These are phyloP conservation scores for Bos javanicus DNA, from an alignment of 2,113 vertebrate genomes.

Conservation along the genomic window DNA sequence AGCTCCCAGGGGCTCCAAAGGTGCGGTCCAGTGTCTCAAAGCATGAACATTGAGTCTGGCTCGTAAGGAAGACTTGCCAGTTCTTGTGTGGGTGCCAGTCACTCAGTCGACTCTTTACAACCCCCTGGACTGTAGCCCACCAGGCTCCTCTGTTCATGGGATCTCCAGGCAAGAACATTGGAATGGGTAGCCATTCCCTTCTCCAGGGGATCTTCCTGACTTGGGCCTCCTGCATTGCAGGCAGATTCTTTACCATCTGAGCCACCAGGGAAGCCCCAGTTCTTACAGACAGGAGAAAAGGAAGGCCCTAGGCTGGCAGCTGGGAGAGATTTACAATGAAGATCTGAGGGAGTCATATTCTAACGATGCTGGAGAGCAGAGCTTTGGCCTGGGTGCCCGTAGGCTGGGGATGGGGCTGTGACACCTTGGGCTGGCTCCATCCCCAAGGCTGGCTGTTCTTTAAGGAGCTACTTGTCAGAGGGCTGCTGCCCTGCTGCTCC, in stretches of 20 bases:
- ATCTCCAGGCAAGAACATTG: neutral
- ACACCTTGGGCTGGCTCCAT: neutral
- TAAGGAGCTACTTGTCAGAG: neutral
- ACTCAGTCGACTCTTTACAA: neutral
- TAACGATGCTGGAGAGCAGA: neutral
- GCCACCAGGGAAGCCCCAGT: neutral
- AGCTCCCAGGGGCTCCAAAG: too few relatives aligned
- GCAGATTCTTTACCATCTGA: neutral
- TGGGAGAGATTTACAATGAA: neutral
- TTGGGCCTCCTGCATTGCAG: neutral
- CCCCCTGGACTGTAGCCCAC: neutral
- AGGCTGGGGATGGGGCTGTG: neutral
- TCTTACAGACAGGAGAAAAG: neutral
- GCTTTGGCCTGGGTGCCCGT: neutral
- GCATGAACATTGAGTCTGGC: neutral
- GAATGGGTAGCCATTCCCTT: neutral
- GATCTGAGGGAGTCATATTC: neutral
- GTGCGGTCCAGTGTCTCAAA: neutral
- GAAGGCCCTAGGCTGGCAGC: neutral
- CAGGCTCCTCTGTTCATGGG: neutral
- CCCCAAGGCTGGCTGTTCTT: neutral
- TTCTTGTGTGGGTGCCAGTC: neutral
- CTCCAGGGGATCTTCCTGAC: neutral
- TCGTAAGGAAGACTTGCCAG: too few relatives aligned
- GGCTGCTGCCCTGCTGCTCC: rapidly evolving